A percentile compares a stretch with the other conserved stretches of the same genome.
These are phyloP conservation scores for Odocoileus hemionus DNA, from an alignment of 2,113 vertebrate species.

Conservation along the genomic window DNA sequence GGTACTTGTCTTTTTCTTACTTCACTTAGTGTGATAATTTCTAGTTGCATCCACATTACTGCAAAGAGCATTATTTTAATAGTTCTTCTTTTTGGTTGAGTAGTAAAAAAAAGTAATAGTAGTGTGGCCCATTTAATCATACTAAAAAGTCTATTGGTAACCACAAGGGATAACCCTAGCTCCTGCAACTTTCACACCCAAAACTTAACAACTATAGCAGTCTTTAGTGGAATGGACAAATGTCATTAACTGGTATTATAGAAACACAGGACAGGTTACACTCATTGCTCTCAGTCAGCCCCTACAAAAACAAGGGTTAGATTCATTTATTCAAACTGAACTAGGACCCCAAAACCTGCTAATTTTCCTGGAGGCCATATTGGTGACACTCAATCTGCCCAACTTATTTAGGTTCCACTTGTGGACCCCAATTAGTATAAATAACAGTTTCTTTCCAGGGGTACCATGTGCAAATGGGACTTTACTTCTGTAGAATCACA, in stretches of 20 bases:
- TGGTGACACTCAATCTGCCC: not conserved
- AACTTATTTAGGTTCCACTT: not conserved
- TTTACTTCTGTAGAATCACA: not conserved
- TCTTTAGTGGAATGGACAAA: not conserved
- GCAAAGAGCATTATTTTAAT: not conserved
- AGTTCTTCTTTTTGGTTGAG: not conserved
- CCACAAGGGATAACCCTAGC: not conserved
- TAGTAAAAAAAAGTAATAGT: not conserved
- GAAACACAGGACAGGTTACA: not conserved
- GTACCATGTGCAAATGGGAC: not conserved
- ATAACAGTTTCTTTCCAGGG: not conserved
- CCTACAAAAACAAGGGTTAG: not conserved
- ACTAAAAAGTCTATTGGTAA: not conserved
- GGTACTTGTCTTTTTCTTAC: not conserved
- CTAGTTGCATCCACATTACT: not conserved
- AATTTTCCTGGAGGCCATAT: not conserved
- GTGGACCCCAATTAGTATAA: not conserved
- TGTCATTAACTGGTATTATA: not conserved
- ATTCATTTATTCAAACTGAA: not conserved
- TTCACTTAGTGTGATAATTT: not conserved
- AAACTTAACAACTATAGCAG: not conserved
- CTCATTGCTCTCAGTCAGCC: not conserved
- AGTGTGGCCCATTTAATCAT: not conserved
- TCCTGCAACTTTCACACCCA: not conserved
- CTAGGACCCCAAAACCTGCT: not conserved